Conservation (phyloP, 2,113 vertebrate genomes). For the Theristicus caerulescens region DNA sequence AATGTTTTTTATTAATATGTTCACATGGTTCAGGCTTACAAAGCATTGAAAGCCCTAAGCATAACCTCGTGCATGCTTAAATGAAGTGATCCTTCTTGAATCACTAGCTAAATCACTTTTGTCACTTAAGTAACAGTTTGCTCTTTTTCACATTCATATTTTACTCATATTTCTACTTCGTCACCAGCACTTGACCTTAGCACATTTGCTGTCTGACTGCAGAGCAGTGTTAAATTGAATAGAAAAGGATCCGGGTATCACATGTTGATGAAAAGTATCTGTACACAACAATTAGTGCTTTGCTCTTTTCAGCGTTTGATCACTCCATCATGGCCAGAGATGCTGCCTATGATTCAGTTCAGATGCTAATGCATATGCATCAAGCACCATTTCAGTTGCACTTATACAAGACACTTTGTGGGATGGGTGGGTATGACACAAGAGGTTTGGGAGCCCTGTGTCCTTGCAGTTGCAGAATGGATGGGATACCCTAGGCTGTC, state of each 20-base stretch:
- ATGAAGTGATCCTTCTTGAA: neutral
- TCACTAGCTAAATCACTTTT: neutral
- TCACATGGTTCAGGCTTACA: neutral
- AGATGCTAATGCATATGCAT: neutral
- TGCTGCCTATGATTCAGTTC: neutral
- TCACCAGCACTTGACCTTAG: neutral
- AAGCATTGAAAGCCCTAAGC: neutral
- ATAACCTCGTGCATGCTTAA: neutral
- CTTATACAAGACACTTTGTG: neutral
- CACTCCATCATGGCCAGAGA: neutral
- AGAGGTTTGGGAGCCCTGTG: neutral
- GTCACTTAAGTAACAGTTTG: neutral
- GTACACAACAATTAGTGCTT: neutral
- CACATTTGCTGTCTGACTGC: neutral
- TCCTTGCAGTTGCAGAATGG: neutral
- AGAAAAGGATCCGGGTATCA: neutral
- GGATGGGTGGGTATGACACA: neutral
- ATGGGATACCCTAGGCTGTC: neutral
- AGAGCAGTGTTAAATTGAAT: neutral
- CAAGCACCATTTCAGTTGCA: neutral
- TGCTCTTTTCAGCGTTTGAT: neutral
- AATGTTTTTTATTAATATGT: neutral
- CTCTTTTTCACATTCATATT: neutral
- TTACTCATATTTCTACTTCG: neutral
- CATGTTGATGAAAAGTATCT: neutral